These are phyloP conservation scores for Homarus americanus DNA, from an alignment of 1,140 invertebrate species.

Conservation along the genomic window DNA sequence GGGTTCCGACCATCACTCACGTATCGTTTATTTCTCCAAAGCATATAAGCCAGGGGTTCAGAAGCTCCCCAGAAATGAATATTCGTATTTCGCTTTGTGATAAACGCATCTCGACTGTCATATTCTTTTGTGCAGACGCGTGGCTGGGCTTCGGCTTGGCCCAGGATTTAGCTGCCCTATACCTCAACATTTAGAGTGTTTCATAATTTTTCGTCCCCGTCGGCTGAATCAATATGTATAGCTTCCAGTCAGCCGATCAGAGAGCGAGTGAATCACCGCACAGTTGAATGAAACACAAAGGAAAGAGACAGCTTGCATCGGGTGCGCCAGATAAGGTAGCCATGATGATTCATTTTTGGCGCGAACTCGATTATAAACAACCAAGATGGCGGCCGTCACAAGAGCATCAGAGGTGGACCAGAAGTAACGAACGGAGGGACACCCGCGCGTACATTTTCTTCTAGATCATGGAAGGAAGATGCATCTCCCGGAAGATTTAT, in stretches of 20 bases:
- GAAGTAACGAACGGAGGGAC: background rate
- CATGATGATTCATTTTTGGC: slow-evolving; percentile 73
- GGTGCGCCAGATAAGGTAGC: slow-evolving; percentile 64
- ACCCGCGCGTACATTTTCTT: slow-evolving; percentile 11
- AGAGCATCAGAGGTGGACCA: slow-evolving; percentile 27
- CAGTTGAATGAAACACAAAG: slow-evolving; percentile 72
- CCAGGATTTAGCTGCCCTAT: slow-evolving; percentile 68
- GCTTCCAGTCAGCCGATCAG: slow-evolving; percentile 50
- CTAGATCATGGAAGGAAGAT: slow-evolving; percentile 38
- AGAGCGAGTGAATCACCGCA: slow-evolving; percentile 61
- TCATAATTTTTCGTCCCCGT: slow-evolving; percentile 67
- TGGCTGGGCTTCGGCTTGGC: slow-evolving; percentile 70
- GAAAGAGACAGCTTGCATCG: slow-evolving; percentile 62
- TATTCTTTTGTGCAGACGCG: slow-evolving; percentile 74
- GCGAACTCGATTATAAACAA: slow-evolving; percentile 72
- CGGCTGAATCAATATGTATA: slow-evolving; percentile 67
- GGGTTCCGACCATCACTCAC: slow-evolving; percentile 72
- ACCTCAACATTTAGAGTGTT: slow-evolving; percentile 54
- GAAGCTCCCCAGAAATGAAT: slow-evolving; percentile 74
- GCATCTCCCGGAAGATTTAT: slow-evolving; percentile 12
- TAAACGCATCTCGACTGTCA: slow-evolving; percentile 74
- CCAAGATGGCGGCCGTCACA: slow-evolving; percentile 69
- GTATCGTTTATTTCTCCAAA: slow-evolving; percentile 75
- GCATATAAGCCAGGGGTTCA: slow-evolving; percentile 74
- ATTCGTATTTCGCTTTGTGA: slow-evolving; percentile 74